These are phyloP conservation scores for Bombyx huttoni DNA, from an alignment of 2,888 invertebrate genomes.

Conservation along the genomic window DNA sequence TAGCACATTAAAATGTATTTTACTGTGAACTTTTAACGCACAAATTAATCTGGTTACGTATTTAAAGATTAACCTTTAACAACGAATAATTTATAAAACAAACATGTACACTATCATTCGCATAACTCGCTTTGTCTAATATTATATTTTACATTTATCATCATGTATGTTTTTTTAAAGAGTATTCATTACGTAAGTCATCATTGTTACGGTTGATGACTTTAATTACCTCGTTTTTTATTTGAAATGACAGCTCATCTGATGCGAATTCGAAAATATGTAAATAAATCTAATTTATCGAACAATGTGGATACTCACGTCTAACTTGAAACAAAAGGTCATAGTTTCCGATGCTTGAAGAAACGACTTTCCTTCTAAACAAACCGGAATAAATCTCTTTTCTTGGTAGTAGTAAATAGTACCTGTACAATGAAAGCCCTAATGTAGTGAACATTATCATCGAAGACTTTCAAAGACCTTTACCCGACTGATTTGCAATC, in stretches of 20 bases:
- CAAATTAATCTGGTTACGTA: not conserved
- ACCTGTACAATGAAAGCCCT: not conserved
- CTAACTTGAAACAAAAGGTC: not conserved
- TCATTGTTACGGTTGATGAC: no score
- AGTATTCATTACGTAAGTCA: no score
- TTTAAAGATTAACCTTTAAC: not conserved
- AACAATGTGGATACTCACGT: not conserved
- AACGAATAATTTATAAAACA: not conserved
- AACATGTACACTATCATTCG: no score
- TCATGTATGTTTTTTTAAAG: no score
- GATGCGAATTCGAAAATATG: no score
- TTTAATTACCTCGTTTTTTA: no score
- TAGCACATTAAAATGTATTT: not conserved
- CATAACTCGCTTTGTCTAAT: no score
- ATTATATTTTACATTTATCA: no score
- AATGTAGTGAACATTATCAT: not conserved
- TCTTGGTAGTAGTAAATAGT: not conserved
- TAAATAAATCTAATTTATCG: not conserved
- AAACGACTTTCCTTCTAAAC: not conserved
- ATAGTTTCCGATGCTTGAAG: not conserved
- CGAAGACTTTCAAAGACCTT: not conserved
- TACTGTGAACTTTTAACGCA: not conserved
- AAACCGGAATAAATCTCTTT: not conserved
- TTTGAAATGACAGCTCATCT: no score
- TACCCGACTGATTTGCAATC: not conserved